These are phyloP conservation scores for Drosophila ohnishii DNA, from an alignment of 1,140 invertebrate species.

Conservation along the genomic window DNA sequence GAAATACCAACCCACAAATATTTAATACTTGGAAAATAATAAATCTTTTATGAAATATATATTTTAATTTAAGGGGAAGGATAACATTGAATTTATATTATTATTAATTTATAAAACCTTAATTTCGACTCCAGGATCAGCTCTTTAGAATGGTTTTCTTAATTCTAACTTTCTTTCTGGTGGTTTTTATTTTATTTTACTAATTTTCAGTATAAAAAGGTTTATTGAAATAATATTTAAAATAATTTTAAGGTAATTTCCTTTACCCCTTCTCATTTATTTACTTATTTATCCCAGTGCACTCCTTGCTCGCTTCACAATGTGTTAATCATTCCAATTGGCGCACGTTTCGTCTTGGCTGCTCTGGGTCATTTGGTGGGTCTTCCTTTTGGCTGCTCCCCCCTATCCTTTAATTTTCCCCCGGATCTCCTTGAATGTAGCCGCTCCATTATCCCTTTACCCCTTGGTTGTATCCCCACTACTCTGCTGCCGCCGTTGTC, in stretches of 20 bases:
- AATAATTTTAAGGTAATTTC: neutral
- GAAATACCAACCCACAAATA: neutral
- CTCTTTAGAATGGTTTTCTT: no score
- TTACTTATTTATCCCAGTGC: neutral
- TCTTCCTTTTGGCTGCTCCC: constrained; percentile 12
- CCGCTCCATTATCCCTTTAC: constrained; percentile 1
- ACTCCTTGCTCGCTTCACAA: constrained; percentile 14
- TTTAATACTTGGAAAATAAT: neutral
- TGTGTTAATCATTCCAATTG: constrained; percentile 74
- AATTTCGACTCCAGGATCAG: no score
- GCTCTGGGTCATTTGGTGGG: constrained; percentile 65
- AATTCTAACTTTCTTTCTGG: no score
- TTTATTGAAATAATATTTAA: neutral
- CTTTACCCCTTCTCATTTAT: rapidly evolving
- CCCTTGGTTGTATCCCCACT: neutral
- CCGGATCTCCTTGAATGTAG: neutral
- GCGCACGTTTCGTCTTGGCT: constrained; percentile 63
- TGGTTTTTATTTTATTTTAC: no score
- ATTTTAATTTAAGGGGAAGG: no score
- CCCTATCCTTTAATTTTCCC: constrained; percentile 13
- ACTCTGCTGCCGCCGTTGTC: constrained; percentile 1
- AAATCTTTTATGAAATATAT: no score
- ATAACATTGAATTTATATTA: no score
- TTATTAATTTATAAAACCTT: no score
- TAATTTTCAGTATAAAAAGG: no score